Evolutionary conservation across 2,797 vertebrate genomes (phyloP), one percentile per base, ranked within the genome.

Genomic region (Sus cebifrons): DNA sequence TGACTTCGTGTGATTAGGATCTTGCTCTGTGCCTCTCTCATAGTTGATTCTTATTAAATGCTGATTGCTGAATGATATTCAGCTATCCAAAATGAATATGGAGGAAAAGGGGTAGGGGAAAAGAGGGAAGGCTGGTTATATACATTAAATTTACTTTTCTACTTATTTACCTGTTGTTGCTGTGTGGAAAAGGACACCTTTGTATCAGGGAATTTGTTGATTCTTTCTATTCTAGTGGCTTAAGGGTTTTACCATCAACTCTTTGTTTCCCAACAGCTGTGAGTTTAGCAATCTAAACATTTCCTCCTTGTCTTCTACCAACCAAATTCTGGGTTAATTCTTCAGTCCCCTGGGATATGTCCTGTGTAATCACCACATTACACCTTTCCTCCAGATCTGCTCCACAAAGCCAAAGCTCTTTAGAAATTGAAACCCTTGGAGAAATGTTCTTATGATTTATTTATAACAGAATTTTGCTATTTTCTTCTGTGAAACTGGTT

Each of bases 181-280:
- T n/a, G 29, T 56, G 18, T 29, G 44, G 44, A 23, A 27, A 21
- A 7, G 52, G 29, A 23, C 56, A 29, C 52, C 13, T 94, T 77
- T 84, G 23, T 65, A 29, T 32, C 13, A 52, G 20, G 65, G 9
- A 27, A 20, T 93, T 67, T 77, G 29, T 56, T 86, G 23, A 81
- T 81, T 95, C 11, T 95, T 91, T 90, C 32, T 36, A 49, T 64
- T 18, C 58, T 87, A 82, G 60, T 15, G 8, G 89, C 49, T 92
- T 82, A 25, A 82, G 20, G 71, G 4, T 87, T 94, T 56, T 68
- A 3, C 25, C 6, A 84, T 78, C 27, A 78, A 17, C 54, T 74
- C 73, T 86, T 89, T 36, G 4, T 82, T 97, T 91, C 52, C 27
- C 44, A 95, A 32, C 13, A 90, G 18, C 85, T 94, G n/a, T 16